These are phyloP conservation scores for Chironomus tepperi DNA, from an alignment of 1,140 invertebrate genomes.

Conservation along the genomic window DNA sequence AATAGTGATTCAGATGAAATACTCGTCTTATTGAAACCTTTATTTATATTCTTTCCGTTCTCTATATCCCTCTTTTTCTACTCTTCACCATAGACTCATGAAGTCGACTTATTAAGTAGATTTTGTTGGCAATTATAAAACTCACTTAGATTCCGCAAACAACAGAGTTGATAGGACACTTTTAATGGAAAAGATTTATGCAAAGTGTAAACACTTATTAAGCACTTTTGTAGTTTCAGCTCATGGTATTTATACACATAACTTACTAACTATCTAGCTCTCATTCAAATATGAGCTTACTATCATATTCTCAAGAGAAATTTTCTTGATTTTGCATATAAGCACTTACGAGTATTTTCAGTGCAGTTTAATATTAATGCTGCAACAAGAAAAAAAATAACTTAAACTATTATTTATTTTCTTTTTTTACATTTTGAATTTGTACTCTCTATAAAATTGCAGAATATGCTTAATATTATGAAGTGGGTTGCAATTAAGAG, in stretches of 20 bases:
- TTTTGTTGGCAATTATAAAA: background rate
- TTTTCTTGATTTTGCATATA: too few relatives aligned
- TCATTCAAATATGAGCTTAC: too few relatives aligned
- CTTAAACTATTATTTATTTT: too few relatives aligned
- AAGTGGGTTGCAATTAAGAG: too few relatives aligned
- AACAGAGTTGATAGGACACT: background rate
- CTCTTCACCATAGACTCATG: background rate
- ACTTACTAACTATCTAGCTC: too few relatives aligned
- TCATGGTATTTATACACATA: slow-evolving; percentile 7
- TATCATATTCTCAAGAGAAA: too few relatives aligned
- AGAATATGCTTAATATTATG: too few relatives aligned
- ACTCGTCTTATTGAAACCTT: background rate
- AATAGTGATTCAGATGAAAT: background rate
- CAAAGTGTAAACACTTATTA: slow-evolving; percentile 9
- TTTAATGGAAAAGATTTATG: slow-evolving; percentile 15
- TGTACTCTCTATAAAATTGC: too few relatives aligned
- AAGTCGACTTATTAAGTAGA: background rate
- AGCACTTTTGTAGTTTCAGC: slow-evolving; percentile 19
- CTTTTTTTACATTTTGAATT: too few relatives aligned
- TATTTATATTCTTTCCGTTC: background rate
- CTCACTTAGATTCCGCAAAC: background rate
- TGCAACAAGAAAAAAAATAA: too few relatives aligned
- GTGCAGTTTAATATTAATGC: too few relatives aligned
- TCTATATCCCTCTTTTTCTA: background rate
- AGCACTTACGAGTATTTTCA: too few relatives aligned